Evolutionary conservation across 2,888 invertebrate species (phyloP), one percentile per base, ranked within the genome.

Genomic region (Mythimna vitellina): DNA sequence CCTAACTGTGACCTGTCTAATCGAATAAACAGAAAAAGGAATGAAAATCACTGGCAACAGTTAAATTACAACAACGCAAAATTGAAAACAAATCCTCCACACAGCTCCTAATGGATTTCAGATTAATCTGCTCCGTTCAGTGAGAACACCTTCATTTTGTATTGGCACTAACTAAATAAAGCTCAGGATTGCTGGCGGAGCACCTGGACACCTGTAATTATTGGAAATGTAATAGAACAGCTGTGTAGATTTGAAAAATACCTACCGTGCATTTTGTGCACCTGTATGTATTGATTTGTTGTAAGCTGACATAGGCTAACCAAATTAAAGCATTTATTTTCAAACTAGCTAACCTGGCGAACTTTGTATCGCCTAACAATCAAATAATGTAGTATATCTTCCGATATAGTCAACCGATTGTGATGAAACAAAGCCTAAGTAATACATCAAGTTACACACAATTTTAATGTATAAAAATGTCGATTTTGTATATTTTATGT

Each of bases 121-220:
- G 60, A 83, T 81, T 42, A 76, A 82, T 73, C 73, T 56, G 65
- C 9, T 7, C 49, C 22, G 42, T 51, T 54, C 75, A 54, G 46
- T 29, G 70, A 14, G 35, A 49, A 61, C 70, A 67, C 65, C 76
- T 80, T 71, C 76, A 53, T 81, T 75, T 83, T 78, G 76, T 73
- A 60, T 60, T 65, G 65, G 63, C 38, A 29, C 56, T 79, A 81
- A 84, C 79, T 70, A 35, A 83, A 82, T 82, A 72, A 64, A 46
- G 29, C 32, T 57, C 54, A 22, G 62, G 63, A 80, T 75, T 78
- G 84, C 67, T 53, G 10, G 22, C 7, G 29, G 29, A 1, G 46
- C 85, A 77, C 51, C 82, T 76, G 84, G n/a, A 56, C 20, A 51
- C 61, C 49, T 73, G 78, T 61, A 35, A 56, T 53, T 22, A 61